Conservation (phyloP, 2,113 vertebrate genomes). For the Sylvicapra grimmia region DNA sequence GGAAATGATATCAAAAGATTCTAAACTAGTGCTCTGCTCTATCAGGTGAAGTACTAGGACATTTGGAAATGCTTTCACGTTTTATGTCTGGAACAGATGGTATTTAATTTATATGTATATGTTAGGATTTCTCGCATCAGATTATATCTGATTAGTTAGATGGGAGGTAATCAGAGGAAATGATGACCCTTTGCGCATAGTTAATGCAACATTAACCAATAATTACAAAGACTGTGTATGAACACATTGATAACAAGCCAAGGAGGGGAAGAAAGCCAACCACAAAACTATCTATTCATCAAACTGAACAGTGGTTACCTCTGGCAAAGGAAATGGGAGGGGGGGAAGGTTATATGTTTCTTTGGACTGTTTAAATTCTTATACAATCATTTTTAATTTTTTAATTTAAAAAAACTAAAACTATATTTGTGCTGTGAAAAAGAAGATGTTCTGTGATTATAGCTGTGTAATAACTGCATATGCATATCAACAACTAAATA, state of each 20-base stretch:
- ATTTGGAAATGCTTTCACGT: not conserved
- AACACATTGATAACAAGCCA: not conserved
- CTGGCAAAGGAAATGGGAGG: not conserved
- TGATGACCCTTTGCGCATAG: not conserved
- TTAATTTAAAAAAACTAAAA: slow-evolving; percentile 23
- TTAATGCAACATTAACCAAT: slow-evolving; percentile 37
- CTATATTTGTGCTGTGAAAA: not conserved
- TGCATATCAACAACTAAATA: not conserved
- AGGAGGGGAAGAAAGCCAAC: not conserved
- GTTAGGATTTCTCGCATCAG: not conserved
- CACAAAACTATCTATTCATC: not conserved
- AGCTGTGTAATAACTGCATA: not conserved
- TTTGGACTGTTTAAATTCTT: slow-evolving; percentile 7
- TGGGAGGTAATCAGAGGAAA: slow-evolving; percentile 14
- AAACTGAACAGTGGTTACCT: not conserved
- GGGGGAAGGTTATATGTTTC: not conserved
- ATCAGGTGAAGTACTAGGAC: not conserved
- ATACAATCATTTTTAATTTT: not conserved
- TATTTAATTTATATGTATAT: not conserved
- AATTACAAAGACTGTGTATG: not conserved
- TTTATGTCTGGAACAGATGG: not conserved
- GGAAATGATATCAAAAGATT: not conserved
- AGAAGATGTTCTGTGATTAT: not conserved
- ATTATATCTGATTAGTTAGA: slow-evolving; percentile 28
- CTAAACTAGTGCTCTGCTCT: not conserved